phyloP scores from a whole-genome alignment of 1,140 invertebrate genomes.

The Rhizoglyphus robini region DNA sequence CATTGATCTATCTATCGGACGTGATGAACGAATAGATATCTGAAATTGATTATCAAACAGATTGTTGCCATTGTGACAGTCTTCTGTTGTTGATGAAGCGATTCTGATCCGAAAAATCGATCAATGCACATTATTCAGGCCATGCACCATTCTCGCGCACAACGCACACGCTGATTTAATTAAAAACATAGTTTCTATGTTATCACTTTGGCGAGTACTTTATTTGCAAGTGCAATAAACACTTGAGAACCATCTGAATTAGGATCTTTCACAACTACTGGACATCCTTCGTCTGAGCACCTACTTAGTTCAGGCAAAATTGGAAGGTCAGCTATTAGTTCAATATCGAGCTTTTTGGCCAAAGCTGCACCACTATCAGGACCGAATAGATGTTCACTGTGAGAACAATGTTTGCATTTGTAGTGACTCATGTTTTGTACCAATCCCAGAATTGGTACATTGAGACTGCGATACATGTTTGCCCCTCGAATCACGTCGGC shows the following conservation, averaged over 20 bases:
- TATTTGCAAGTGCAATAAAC: neutral
- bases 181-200: neutral
- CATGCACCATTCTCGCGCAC: no score
- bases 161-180: no score
- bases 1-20: neutral
- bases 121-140: neutral
- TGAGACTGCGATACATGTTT: constrained; percentile 42
- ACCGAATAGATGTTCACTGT: constrained; percentile 30
- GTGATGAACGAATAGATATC: constrained; percentile 15
- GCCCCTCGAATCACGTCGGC: constrained; percentile 53
- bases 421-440: constrained; percentile 63
- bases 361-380: constrained; percentile 26
- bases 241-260: neutral
- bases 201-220: neutral
- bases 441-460: constrained; percentile 62
- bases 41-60: constrained; percentile 10
- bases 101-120: constrained; percentile 12
- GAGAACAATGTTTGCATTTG: constrained; percentile 51
- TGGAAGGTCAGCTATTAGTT: constrained; percentile 22
- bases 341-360: constrained; percentile 25
- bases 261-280: neutral
- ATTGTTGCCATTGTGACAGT: neutral
- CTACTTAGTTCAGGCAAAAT: neutral
- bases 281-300: neutral
- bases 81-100: constrained; percentile 12